These are phyloP conservation scores for Magallana gigas DNA, from an alignment of 1,140 invertebrate species.

Conservation along the genomic window DNA sequence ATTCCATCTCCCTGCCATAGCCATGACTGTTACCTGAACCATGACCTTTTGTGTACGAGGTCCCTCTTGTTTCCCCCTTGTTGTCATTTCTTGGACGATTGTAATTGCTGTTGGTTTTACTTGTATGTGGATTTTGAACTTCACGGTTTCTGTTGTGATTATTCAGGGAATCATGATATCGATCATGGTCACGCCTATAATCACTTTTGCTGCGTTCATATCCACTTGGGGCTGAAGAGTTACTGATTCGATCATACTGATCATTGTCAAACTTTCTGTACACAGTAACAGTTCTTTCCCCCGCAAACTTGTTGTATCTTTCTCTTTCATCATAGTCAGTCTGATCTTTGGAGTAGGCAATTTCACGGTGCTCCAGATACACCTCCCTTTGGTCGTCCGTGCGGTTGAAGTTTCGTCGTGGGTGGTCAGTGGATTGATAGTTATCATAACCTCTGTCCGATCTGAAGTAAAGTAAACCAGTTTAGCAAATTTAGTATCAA, in stretches of 20 bases:
- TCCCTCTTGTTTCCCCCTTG: background rate
- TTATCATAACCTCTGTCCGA: background rate
- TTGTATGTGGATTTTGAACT: background rate
- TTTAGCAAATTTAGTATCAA: too few species aligned
- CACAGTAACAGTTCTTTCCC: constrained; percentile 34
- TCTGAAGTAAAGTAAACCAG: background rate
- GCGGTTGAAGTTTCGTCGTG: background rate
- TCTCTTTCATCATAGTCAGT: constrained; percentile 11
- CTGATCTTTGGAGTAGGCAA: background rate
- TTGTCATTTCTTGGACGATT: constrained; percentile 20
- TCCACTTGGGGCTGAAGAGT: background rate
- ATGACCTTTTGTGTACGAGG: background rate
- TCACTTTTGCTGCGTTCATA: background rate
- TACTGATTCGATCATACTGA: background rate
- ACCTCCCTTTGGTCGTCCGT: background rate
- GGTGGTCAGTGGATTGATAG: background rate
- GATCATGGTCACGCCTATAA: constrained; percentile 5
- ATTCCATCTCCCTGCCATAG: background rate
- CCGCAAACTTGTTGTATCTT: background rate
- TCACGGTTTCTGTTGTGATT: background rate
- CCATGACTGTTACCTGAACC: background rate
- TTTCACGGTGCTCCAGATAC: background rate
- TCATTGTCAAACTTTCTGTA: constrained; percentile 24
- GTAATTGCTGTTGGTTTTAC: background rate
- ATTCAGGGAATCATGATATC: background rate